These are phyloP conservation scores for Platysternon megacephalum DNA, from an alignment of 2,113 vertebrate genomes.

Conservation along the genomic window DNA sequence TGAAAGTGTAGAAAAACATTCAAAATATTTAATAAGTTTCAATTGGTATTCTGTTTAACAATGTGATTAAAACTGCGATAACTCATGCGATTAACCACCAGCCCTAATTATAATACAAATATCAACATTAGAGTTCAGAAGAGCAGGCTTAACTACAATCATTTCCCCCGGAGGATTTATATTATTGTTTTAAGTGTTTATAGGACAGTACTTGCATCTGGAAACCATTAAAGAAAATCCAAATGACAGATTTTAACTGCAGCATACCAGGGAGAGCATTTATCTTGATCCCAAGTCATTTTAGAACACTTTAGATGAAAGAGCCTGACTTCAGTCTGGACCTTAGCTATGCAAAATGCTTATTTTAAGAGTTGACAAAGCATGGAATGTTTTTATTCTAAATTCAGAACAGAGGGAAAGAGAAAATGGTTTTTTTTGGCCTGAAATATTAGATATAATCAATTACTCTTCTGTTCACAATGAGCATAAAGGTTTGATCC, in stretches of 20 bases:
- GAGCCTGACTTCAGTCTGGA: constrained; percentile 63
- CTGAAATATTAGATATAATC: background rate
- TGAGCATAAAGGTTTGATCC: background rate
- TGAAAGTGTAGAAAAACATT: too few relatives aligned
- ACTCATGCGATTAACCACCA: too few relatives aligned
- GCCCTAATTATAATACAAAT: too few relatives aligned
- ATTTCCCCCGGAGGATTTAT: accelerated
- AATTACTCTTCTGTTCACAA: background rate
- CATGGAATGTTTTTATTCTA: constrained; percentile 78
- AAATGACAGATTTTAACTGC: background rate
- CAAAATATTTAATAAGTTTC: too few relatives aligned
- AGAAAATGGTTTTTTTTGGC: background rate
- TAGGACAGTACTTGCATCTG: constrained; percentile 1
- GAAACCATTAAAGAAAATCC: background rate
- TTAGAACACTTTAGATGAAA: constrained; percentile 53
- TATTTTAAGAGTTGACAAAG: constrained; percentile 81
- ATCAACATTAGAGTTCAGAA: background rate
- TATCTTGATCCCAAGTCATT: constrained; percentile 21
- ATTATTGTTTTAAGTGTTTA: background rate
- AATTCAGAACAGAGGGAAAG: constrained; percentile 70
- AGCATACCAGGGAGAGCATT: constrained; percentile 26
- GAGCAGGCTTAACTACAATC: background rate
- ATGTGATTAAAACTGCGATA: too few relatives aligned
- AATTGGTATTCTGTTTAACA: too few relatives aligned
- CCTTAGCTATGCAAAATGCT: constrained; percentile 67